phyloP scores from a whole-genome alignment of 2,113 vertebrate genomes.

The Chaenogobius annularis region DNA sequence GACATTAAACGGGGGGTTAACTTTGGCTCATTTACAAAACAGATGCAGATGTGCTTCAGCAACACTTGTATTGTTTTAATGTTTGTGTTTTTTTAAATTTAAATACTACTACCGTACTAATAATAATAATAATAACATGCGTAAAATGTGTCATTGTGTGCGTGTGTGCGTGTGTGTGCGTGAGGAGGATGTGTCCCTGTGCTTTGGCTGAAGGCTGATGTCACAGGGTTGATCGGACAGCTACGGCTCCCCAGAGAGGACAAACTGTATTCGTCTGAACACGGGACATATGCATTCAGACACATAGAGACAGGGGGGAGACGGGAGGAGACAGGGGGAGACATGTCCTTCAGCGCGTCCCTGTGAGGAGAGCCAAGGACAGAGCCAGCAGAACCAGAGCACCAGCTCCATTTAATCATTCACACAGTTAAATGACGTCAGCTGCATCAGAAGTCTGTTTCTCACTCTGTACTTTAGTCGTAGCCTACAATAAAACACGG shows the following conservation, averaged over 20 bases:
- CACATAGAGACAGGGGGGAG: background rate
- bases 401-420: constrained; percentile 9
- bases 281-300: constrained; percentile 31
- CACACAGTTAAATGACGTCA: constrained; percentile 5
- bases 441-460: too few relatives aligned
- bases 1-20: too few relatives aligned
- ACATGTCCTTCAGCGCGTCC: constrained; percentile 31
- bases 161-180: background rate
- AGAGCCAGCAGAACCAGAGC: background rate
- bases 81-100: too few relatives aligned
- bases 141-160: too few relatives aligned
- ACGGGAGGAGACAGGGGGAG: background rate
- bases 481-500: too few relatives aligned
- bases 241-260: constrained; percentile 40
- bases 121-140: too few relatives aligned
- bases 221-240: constrained; percentile 42
- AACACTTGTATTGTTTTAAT: too few relatives aligned
- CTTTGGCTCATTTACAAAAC: too few relatives aligned
- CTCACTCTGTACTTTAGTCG: too few relatives aligned
- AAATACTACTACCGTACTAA: too few relatives aligned
- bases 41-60: too few relatives aligned
- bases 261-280: constrained; percentile 33
- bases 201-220: constrained; percentile 32
- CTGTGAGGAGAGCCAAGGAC: constrained; percentile 34
- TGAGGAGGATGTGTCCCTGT: constrained; percentile 14